Conservation (phyloP, 2,888 invertebrate species). For the Calameuta idolon region DNA sequence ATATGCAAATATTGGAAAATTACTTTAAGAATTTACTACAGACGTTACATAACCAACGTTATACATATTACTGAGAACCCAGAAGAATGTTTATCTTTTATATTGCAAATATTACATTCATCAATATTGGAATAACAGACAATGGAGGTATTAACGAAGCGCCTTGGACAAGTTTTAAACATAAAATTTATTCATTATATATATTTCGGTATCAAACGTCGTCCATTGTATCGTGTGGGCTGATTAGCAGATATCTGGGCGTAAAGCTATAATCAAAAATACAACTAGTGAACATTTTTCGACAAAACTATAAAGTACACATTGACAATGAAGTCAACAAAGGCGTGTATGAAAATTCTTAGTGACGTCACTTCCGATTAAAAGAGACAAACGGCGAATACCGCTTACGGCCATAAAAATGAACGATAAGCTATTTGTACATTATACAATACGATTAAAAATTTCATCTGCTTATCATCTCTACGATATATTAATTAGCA, state of each 20-base stretch:
- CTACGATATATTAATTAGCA: neutral
- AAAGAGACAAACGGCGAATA: neutral
- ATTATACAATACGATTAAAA: neutral
- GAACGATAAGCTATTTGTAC: neutral
- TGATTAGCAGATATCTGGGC: neutral
- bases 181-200: constrained; percentile 3
- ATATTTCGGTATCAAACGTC: constrained; percentile 8
- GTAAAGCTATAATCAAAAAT: neutral
- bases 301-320: neutral
- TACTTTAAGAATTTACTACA: neutral
- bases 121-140: neutral
- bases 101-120: neutral
- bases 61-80: neutral
- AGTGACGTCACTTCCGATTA: neutral
- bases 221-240: neutral
- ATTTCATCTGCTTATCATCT: neutral
- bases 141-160: neutral
- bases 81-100: neutral
- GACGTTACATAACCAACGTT: neutral
- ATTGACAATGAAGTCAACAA: neutral
- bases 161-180: neutral
- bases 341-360: neutral
- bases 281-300: neutral
- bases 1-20: neutral
- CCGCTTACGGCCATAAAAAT: neutral